These are phyloP conservation scores for Caretta caretta DNA, from an alignment of 2,113 vertebrate genomes.

Conservation along the genomic window DNA sequence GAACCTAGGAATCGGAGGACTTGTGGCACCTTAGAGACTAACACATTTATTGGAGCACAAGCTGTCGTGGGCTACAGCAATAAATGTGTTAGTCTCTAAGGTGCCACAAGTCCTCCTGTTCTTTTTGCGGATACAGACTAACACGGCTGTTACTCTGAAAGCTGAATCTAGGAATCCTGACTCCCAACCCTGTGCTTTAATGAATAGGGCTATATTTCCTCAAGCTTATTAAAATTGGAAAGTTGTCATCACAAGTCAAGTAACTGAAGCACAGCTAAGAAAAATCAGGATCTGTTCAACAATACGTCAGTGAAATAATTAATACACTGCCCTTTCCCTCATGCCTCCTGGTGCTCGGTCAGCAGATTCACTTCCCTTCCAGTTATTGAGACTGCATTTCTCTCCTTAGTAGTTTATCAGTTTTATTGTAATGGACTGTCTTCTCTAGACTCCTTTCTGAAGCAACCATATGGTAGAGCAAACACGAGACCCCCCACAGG, in stretches of 20 bases:
- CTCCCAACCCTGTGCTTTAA: background rate
- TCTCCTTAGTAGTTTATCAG: slow-evolving; percentile 37
- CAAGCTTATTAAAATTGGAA: background rate
- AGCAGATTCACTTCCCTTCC: slow-evolving; percentile 52
- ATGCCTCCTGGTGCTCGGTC: slow-evolving; percentile 17
- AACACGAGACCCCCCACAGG: background rate
- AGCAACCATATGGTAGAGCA: background rate
- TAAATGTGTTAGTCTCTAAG: too few species aligned
- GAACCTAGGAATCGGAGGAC: background rate
- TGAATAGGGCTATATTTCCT: background rate
- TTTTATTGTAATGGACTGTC: slow-evolving; percentile 10
- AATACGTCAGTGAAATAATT: slow-evolving; percentile 39
- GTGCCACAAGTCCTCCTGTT: too few species aligned
- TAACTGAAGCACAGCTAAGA: slow-evolving; percentile 32
- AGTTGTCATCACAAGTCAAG: background rate
- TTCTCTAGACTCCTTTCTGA: slow-evolving; percentile 6
- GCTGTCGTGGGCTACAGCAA: too few species aligned
- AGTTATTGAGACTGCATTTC: slow-evolving; percentile 47
- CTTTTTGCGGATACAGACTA: too few species aligned
- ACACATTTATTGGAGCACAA: too few species aligned
- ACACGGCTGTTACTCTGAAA: too few species aligned
- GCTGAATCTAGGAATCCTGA: background rate
- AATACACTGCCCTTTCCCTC: slow-evolving; percentile 28
- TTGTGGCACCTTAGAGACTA: too few species aligned
- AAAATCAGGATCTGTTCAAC: slow-evolving; percentile 39